Evolutionary conservation across 2,797 vertebrate species (phyloP), one percentile per base, ranked within the genome.

Genomic region (Adrianichthys oophorus): DNA sequence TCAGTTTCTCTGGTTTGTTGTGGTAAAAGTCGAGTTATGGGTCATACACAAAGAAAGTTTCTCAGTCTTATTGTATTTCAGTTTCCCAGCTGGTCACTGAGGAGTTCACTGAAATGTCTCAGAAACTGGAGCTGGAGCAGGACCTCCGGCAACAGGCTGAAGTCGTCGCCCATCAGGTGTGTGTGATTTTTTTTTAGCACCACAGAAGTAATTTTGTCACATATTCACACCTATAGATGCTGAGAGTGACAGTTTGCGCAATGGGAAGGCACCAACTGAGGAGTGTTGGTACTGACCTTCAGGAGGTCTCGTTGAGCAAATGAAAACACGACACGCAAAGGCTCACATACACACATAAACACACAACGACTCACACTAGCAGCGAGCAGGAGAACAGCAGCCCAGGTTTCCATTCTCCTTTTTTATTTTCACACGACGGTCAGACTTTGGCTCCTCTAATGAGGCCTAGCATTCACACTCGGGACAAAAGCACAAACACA

Each of bases 41-140:
- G 23, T 24, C 23, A 24, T 24, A 24, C 2, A 29, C 29, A 29
- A 7, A 29, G 29, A 29, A 29, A 7, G 7, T 32, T 37, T 37
- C 12, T 37, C 32, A 12, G 12, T 37, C 32, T 37, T 2, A 26
- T 6, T 26, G 7, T 26, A 12, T 14, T 14, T 5, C 84, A 94
- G 93, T 90, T 45, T 94, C 93, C 68, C 89, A 89, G 67, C 72
- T 92, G 21, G 84, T 93, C 79, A 85, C 86, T 0, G 90, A 92
- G 59, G 92, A 95, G 70, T 94, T 92, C 72, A 62, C 79, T 17
- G 85, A 92, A 52, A 86, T 92, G 15, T 71, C 90, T 79, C 84
- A 92, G 85, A 86, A 89, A 65, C 87, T 94, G 72, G 87, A 93
- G 70, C 56, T 92, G 79, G 93, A 95, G 77, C 91, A 92, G 70